Percentiles rank a stretch among this genome's conserved stretches.
phyloP scores from a whole-genome alignment of 1,140 invertebrate genomes.

The Aphelinus certus region DNA sequence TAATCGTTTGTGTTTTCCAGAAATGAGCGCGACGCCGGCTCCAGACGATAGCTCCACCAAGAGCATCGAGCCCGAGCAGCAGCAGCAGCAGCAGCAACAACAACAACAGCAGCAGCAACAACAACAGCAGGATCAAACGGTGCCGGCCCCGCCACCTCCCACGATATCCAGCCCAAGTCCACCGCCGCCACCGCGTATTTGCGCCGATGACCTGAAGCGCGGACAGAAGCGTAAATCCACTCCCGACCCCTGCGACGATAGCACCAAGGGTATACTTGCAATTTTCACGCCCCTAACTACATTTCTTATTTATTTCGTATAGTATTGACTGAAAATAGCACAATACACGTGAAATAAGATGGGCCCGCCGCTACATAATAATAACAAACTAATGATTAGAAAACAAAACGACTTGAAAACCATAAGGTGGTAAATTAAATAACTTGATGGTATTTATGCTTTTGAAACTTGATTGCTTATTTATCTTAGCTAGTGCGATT shows the following conservation, averaged over 20 bases:
- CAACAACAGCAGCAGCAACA: not conserved
- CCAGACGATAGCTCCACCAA: slow-evolving; percentile 9
- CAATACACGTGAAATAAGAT: too few relatives aligned
- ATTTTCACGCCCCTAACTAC: too few relatives aligned
- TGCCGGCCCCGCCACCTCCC: slow-evolving; percentile 49
- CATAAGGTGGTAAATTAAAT: too few relatives aligned
- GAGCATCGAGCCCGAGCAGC: not conserved
- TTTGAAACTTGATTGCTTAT: too few relatives aligned
- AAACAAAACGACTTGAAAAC: too few relatives aligned
- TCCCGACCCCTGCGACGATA: slow-evolving; percentile 20
- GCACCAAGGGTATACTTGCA: too few relatives aligned
- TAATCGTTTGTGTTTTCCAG: not conserved
- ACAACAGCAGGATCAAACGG: not conserved
- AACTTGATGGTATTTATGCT: too few relatives aligned
- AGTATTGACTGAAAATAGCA: too few relatives aligned
- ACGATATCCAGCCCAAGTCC: slow-evolving; percentile 59
- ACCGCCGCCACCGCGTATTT: slow-evolving; percentile 59
- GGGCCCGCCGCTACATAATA: too few relatives aligned
- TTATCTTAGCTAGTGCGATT: too few relatives aligned
- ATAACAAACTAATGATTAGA: too few relatives aligned
- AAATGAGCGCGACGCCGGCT: slow-evolving; percentile 29
- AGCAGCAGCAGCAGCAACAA: not conserved
- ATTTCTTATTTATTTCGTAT: too few relatives aligned
- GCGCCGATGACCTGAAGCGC: slow-evolving; percentile 55
- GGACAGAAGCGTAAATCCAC: slow-evolving; percentile 49